Evolutionary conservation across 2,888 invertebrate genomes (phyloP), one percentile per base, ranked within the genome.

Genomic region (Mythimna impura): DNA sequence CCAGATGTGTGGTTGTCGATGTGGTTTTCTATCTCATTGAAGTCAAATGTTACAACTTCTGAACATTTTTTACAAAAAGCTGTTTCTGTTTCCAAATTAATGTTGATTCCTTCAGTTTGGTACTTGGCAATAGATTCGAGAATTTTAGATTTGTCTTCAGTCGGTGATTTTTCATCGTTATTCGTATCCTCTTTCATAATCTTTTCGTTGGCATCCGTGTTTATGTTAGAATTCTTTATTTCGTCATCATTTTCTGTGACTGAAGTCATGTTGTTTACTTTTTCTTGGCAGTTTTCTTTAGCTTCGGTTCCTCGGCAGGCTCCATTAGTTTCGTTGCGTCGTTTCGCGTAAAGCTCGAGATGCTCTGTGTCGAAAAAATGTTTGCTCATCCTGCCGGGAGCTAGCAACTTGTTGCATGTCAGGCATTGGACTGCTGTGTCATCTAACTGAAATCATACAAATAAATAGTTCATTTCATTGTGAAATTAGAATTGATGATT

Each of bases 391-490:
- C 54, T 73, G 12, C 75, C 74, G 4, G 76, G 55, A 2, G 84
- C 69, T 10, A 87, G 57, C 52, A 91, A 67, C 40, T 73, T 79
- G 78, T 93, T 92, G 73, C 93, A 93, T n/a, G 89, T 90, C 12
- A 93, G 67, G 63, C 93, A 93, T 73, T 91, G 91, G 43, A 89
- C 75, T 34, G 86, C 76, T 25, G 83, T 83, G 14, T 87, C 85
- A 55, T 91, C 91, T 40, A 90, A 86, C 93, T 93, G 82, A 71
- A 90, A 89, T 64, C 47, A 74, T 25, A 72, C 14, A 70, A 58
- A 58, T 57, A 9, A 52, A n/a, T 52, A 52, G 52, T 52, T 43
- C 12, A 12, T 20, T 55, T 25, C 25, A 25, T 14, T 55, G 25
- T 55, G 30, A 55, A 30, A 14, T 7, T 30, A 30, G 25, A 25